Conservation (phyloP, 2,888 invertebrate species). For the Troilus luridus region DNA sequence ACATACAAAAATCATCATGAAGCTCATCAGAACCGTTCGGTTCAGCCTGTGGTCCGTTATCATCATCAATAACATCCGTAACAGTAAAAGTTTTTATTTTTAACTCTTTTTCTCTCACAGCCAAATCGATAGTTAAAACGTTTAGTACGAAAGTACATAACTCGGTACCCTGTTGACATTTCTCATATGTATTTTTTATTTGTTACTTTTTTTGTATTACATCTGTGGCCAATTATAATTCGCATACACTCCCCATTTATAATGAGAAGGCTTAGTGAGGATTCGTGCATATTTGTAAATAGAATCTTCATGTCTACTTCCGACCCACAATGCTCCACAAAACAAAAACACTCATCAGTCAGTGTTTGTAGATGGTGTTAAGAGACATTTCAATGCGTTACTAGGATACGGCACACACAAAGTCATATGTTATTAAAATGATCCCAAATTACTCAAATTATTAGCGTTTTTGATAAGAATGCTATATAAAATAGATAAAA, state of each 20-base stretch:
- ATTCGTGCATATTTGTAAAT: not conserved
- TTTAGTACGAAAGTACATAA: not conserved
- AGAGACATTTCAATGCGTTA: not conserved
- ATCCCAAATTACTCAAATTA: not conserved
- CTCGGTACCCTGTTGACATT: not conserved
- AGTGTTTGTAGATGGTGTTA: not conserved
- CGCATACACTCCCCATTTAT: not conserved
- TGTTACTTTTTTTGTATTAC: not conserved
- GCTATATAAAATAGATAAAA: too few relatives aligned
- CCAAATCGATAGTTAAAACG: not conserved
- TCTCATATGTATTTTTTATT: constrained; percentile 22
- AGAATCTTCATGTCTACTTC: not conserved
- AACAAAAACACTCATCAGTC: not conserved
- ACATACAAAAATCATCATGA: not conserved
- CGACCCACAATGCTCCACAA: not conserved
- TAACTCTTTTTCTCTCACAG: not conserved
- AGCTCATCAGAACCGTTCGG: not conserved
- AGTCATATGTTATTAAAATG: not conserved
- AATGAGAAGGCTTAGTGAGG: not conserved
- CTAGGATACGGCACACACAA: not conserved
- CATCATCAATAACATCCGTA: not conserved
- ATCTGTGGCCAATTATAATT: not conserved
- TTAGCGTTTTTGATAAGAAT: too few relatives aligned
- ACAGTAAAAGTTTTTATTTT: not conserved
- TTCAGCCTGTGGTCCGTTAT: not conserved